These are phyloP conservation scores for Xenentodon cancila DNA, from an alignment of 2,797 vertebrate species.

Conservation along the genomic window DNA sequence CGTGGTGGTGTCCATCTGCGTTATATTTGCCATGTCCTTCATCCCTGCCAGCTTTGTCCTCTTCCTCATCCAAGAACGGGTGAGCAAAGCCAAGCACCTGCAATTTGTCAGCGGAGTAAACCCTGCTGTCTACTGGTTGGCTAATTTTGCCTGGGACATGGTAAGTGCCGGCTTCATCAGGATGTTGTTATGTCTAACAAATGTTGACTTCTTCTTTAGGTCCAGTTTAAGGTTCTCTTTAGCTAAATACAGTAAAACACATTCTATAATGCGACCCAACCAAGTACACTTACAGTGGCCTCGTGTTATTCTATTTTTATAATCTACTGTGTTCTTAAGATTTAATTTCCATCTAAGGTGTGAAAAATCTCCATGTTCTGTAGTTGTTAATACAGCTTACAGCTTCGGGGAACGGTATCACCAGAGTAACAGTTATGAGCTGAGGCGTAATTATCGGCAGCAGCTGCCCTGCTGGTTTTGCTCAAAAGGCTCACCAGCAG, in stretches of 20 bases:
- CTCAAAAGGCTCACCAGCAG: conserved; percentile 52
- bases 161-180: conserved; percentile 74
- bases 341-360: conserved; percentile 37
- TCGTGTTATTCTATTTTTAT: conserved; percentile 26
- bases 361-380: conserved; percentile 31
- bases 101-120: conserved; percentile 98
- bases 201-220: neutral
- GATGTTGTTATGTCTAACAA: neutral
- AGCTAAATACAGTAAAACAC: conserved; percentile 7
- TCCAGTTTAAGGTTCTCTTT: neutral
- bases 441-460: conserved; percentile 61
- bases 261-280: neutral
- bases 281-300: neutral
- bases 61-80: conserved; percentile 98
- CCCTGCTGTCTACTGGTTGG: conserved; percentile 93
- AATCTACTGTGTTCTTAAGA: neutral
- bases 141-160: conserved; percentile 98
- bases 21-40: conserved; percentile 99
- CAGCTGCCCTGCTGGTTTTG: conserved; percentile 48
- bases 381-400: conserved; percentile 55
- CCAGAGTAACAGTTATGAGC: conserved; percentile 53
- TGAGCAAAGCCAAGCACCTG: conserved; percentile 96
- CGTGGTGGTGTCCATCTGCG: conserved; percentile 96
- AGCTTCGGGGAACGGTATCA: conserved; percentile 36
- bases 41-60: conserved; percentile 98